A percentile compares a stretch with the other conserved stretches of the same genome.
Conservation (phyloP, 2,797 vertebrate species). For the Anas georgica region DNA sequence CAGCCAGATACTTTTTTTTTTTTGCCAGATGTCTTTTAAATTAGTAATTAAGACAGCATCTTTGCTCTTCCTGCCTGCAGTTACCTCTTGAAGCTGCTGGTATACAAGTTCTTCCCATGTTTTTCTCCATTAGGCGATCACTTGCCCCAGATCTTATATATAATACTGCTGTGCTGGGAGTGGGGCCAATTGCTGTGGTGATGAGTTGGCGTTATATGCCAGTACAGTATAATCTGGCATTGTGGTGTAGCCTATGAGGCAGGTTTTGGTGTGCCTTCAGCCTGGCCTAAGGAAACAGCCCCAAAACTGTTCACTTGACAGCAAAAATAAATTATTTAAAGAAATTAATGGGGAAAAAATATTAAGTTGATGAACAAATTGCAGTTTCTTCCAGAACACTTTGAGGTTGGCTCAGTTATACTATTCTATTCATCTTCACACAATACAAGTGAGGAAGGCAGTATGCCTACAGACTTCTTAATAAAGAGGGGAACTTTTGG, state of each 20-base stretch:
- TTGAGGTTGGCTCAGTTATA: neutral
- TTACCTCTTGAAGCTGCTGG: neutral
- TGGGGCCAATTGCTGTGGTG: fast-evolving
- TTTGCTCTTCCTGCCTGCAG: neutral
- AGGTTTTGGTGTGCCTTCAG: neutral
- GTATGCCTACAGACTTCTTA: neutral
- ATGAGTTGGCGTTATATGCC: fast-evolving
- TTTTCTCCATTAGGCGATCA: neutral
- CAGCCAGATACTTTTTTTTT: neutral
- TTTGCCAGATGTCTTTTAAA: neutral
- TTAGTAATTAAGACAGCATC: neutral
- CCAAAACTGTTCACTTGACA: neutral
- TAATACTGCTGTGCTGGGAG: neutral
- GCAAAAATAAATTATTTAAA: neutral
- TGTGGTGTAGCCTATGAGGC: fast-evolving
- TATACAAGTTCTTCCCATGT: fast-evolving
- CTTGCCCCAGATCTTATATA: neutral
- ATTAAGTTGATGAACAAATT: fast-evolving
- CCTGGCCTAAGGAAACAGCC: neutral
- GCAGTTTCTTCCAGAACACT: neutral
- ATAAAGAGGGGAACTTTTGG: neutral
- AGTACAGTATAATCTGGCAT: neutral
- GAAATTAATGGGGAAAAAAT: neutral
- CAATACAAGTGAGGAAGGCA: neutral
- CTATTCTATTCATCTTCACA: neutral